Evolutionary conservation across 2,113 vertebrate genomes (phyloP), one percentile per base, ranked within the genome.

Genomic region (Eptesicus fuscus): DNA sequence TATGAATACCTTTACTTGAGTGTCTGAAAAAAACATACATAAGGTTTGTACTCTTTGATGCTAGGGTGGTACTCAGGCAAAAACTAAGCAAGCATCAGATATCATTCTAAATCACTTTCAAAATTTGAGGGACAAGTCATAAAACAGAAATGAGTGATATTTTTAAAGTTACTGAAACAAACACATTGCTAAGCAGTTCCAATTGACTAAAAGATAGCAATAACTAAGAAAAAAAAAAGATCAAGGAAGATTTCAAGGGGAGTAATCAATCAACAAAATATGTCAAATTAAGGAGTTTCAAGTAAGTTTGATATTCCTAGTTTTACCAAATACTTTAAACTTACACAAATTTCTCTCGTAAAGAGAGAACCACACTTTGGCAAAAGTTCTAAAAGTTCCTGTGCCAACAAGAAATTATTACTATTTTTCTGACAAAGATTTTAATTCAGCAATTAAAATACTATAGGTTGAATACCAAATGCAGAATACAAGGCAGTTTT

Each of bases 111-210:
- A 92, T 53, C 35, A 83, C 17, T 74, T 63, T 25, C 40, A 94
- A 85, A 95, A 91, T 80, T 35, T 77, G 22, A 93, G 63, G 25
- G 37, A 80, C 13, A 13, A 80, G 56, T 87, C 37, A 80, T 67
- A 88, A 96, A 95, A 90, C 4, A 88, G 40, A 32, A 91, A 86
- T 1, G 3, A 95, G 18, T 74, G 28, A 25, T 70, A 92, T 51
- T 94, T 83, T 95, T 18, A 94, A 94, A 95, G 20, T 84, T 63
- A 96, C 0, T 82, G 74, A 92, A 93, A 90, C 51, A 90, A 7
- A 78, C 30, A 90, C n/a, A 89, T 35, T 63, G 20, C 22, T 47
- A 85, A 51, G 59, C 7, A 96, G 35, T 93, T 88, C 23, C 47
- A 78, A 74, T 5, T 18, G 53, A 86, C 47, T 92, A 37, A 83